Percentiles rank a stretch among this genome's conserved stretches.
phyloP scores from a whole-genome alignment of 2,797 vertebrate species.

The Hippoglossus hippoglossus region DNA sequence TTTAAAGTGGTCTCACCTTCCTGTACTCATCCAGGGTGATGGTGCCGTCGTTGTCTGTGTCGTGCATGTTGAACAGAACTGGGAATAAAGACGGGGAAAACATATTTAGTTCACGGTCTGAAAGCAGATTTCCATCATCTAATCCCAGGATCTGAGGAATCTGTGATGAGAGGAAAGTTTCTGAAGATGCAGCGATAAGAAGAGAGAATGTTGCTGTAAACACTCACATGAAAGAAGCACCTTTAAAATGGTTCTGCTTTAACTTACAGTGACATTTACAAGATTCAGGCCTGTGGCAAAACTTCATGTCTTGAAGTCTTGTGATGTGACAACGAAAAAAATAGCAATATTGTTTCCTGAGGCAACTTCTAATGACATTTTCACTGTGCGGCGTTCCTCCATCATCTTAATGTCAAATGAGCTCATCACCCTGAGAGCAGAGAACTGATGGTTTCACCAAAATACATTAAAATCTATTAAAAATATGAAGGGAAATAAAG shows the following conservation, averaged over 20 bases:
- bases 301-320: not conserved
- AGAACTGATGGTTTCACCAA: too few relatives aligned
- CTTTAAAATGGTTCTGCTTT: too few relatives aligned
- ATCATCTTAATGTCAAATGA: not conserved
- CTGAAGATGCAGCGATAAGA: conserved; percentile 3
- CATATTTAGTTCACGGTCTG: not conserved
- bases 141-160: conserved; percentile 28
- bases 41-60: conserved; percentile 91
- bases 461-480: too few relatives aligned
- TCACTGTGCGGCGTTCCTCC: not conserved
- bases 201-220: not conserved
- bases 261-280: conserved; percentile 18
- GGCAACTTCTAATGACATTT: conserved; percentile 6
- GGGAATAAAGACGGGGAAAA: conserved; percentile 14
- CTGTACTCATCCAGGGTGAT: conserved; percentile 94
- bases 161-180: conserved; percentile 21
- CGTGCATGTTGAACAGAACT: conserved; percentile 99
- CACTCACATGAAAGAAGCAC: too few relatives aligned
- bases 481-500: too few relatives aligned
- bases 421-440: not conserved
- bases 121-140: conserved; percentile 9
- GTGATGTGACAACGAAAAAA: not conserved
- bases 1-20: conserved; percentile 70
- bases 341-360: not conserved
- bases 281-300: not conserved